Conservation (phyloP, 30 jellyfish, hydroid and myxozoan species). For the Sanderia malayensis region DNA sequence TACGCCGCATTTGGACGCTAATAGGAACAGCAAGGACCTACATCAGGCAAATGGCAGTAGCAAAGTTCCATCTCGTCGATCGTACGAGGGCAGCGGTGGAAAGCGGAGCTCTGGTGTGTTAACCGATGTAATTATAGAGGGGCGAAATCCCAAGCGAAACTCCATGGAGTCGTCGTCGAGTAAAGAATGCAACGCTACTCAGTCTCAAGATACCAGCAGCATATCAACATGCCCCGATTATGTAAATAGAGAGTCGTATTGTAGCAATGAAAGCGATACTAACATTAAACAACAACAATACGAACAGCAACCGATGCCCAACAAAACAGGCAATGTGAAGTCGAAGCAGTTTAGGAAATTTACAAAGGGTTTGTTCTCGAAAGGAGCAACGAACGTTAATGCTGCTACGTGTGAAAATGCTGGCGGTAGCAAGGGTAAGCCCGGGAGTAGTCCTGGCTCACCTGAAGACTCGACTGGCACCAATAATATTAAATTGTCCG, state of each 20-base stretch:
- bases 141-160: conserved; percentile 21
- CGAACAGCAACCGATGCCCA: background rate
- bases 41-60: conserved; percentile 43
- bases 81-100: conserved; percentile 38
- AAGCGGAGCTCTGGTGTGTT: conserved; percentile 20
- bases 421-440: background rate
- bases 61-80: conserved; percentile 9
- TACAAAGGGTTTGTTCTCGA: conserved; percentile 46
- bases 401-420: no score
- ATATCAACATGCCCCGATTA: conserved; percentile 5
- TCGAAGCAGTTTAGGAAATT: conserved; percentile 53
- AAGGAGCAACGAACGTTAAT: conserved; percentile 35
- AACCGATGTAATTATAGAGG: conserved; percentile 40
- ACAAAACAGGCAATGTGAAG: no score
- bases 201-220: conserved; percentile 16
- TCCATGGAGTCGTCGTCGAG: no score
- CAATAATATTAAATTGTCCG: conserved; percentile 7
- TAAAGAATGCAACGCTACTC: no score
- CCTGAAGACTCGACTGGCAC: conserved; percentile 4
- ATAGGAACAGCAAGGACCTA: conserved; percentile 13
- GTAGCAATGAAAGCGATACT: conserved; percentile 42
- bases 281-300: background rate
- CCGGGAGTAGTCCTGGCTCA: background rate
- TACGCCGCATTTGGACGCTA: conserved; percentile 26
- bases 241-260: conserved; percentile 40